phyloP scores from a whole-genome alignment of 2,888 invertebrate species.

The Calameuta idolon region DNA sequence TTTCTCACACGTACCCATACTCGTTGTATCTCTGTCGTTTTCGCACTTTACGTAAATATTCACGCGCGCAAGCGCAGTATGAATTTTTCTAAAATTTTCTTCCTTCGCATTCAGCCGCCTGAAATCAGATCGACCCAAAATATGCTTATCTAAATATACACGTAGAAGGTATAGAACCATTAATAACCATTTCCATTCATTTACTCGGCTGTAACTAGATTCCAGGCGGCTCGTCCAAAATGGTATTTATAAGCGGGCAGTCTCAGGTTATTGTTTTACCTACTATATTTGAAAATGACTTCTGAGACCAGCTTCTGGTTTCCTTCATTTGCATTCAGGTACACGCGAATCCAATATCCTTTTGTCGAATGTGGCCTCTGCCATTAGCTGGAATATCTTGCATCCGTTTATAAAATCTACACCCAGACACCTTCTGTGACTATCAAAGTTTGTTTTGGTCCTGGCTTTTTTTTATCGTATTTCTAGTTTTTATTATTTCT shows the following conservation, averaged over 20 bases:
- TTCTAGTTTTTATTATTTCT: neutral
- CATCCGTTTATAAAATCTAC: neutral
- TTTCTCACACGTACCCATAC: neutral
- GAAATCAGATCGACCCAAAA: neutral
- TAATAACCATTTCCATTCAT: neutral
- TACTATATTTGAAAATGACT: neutral
- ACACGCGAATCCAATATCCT: neutral
- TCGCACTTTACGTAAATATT: neutral
- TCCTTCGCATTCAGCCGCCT: neutral
- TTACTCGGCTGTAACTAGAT: neutral
- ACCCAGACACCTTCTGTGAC: neutral
- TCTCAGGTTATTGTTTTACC: neutral
- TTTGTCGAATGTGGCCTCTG: neutral
- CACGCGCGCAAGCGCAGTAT: neutral
- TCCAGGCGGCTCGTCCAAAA: neutral
- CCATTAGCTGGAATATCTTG: neutral
- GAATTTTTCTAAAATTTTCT: neutral
- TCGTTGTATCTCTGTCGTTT: neutral
- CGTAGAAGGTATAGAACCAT: neutral
- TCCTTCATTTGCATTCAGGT: neutral
- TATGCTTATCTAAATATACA: neutral
- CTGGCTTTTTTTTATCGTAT: neutral
- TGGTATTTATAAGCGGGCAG: neutral
- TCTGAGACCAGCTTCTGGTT: neutral
- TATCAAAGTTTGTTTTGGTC: neutral